Evolutionary conservation across 64 coral and sea anemone genomes (phyloP), one percentile per base, ranked within the genome.

Genomic region (Actinia equina): DNA sequence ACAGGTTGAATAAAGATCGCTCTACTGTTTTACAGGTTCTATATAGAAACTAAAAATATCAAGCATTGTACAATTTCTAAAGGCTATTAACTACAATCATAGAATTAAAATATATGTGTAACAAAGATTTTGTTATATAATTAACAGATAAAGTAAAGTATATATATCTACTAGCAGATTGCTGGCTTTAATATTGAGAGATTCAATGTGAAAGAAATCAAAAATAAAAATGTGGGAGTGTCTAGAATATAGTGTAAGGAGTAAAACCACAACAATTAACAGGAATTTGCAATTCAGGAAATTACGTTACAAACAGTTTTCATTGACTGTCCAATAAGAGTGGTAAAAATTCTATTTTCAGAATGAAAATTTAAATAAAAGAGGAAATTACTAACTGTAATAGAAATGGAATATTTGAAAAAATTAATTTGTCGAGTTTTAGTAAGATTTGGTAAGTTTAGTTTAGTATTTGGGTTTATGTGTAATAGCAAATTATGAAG

Each of bases 231-330:
- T 79, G 77, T 81, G 78, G 78, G 78, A 81, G 78, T 81, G 78
- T 81, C 43, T 52, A 17, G 16, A 60, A 79, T 44, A 79, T 37
- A 12, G 77, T 43, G 13, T n/a, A 43, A 79, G 43, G 18, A 81
- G 43, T n/a, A 74, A 81, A 81, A 51, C 78, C 78, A 81, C 78
- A 81, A 81, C 78, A 81, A 81, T 81, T 49, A 81, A 81, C 43
- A 81, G 20, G 49, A 81, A 81, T 81, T 81, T 81, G 43, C 19
- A 81, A 81, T 81, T 81, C 43, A 81, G 78, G 78, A 81, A 81
- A 81, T 81, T 81, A 52, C 43, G 78, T 81, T 81, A 49, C 49
- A 52, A 80, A 81, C 44, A 77, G 7, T 77, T 79, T 79, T 6
- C 22, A 74, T 42, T 74, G 20, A 65, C n/a, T 65, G 19, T n/a